Evolutionary conservation across 2,888 invertebrate species (phyloP).

Genomic region (Pammene aurita): DNA sequence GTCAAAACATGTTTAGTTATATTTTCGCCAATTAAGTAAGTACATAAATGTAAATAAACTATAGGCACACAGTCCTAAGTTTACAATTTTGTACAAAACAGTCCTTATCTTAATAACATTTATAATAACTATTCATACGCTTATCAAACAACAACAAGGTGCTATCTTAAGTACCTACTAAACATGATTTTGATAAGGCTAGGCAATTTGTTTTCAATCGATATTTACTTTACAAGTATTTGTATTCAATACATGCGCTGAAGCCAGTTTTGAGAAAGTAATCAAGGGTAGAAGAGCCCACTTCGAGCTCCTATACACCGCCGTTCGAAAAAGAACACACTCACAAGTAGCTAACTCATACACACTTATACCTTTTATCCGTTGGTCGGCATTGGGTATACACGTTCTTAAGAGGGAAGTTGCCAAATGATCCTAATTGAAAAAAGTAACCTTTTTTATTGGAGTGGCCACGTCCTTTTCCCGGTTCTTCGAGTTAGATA

Average conservation of each 20-base stretch:
- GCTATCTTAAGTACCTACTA: conserved; percentile 1
- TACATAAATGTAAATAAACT: no score
- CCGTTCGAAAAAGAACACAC: conserved; percentile 9
- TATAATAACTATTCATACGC: neutral
- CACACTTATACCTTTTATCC: conserved; percentile 6
- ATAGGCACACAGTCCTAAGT: no score
- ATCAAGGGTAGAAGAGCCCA: conserved; percentile 46
- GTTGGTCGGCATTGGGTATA: conserved; percentile 35
- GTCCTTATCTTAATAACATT: neutral
- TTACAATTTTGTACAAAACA: neutral
- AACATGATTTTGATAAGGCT: conserved; percentile 2
- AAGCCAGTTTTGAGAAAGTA: conserved; percentile 49
- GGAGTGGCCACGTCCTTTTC: conserved; percentile 35
- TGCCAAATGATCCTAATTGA: conserved; percentile 46
- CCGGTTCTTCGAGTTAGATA: conserved; percentile 35
- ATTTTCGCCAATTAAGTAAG: no score
- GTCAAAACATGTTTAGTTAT: no score
- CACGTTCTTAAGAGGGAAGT: conserved; percentile 47
- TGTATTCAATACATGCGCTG: conserved; percentile 14
- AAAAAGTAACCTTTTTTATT: conserved; percentile 43
- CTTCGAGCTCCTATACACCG: conserved; percentile 1
- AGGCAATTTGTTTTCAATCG: neutral
- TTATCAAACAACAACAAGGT: conserved; percentile 8
- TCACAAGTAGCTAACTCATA: neutral
- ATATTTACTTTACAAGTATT: neutral